A percentile compares a stretch with the other conserved stretches of the same genome.
Conservation (phyloP, 2,113 vertebrate species). For the Paratilapia polleni region DNA sequence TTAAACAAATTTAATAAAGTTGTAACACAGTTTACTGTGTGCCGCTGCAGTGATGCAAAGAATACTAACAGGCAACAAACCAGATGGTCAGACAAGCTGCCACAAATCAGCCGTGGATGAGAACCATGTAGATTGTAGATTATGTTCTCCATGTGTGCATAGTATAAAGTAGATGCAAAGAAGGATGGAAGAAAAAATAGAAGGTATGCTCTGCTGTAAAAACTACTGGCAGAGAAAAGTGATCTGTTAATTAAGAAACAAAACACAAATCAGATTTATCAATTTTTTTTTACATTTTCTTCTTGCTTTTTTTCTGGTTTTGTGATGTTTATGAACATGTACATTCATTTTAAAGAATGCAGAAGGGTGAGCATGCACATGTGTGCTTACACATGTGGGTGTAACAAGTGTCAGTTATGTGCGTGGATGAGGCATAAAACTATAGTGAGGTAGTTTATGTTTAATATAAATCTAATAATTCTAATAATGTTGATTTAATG, state of each 20-base stretch:
- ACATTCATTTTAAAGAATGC: neutral
- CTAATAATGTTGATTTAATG: neutral
- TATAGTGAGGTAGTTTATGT: neutral
- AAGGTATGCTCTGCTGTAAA: neutral
- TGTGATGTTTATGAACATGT: neutral
- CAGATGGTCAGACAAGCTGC: constrained; percentile 10
- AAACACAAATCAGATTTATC: neutral
- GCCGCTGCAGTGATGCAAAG: neutral
- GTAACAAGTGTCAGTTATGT: neutral
- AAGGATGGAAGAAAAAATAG: neutral
- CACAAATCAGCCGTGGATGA: neutral
- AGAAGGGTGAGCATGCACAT: neutral
- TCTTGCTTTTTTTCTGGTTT: neutral
- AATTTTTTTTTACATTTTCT: accelerated
- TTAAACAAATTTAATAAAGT: neutral
- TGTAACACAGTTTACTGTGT: neutral
- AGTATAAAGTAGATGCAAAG: neutral
- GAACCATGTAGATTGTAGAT: constrained; percentile 10
- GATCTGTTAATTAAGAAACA: neutral
- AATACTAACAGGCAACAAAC: constrained; percentile 3
- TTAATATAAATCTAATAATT: neutral
- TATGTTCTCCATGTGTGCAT: neutral
- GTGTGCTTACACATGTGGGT: neutral
- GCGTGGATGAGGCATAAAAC: neutral
- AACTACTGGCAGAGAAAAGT: neutral